A percentile compares a stretch with the other conserved stretches of the same genome.
These are phyloP conservation scores for Nymphicus hollandicus DNA, from an alignment of 2,113 vertebrate species.

Conservation along the genomic window DNA sequence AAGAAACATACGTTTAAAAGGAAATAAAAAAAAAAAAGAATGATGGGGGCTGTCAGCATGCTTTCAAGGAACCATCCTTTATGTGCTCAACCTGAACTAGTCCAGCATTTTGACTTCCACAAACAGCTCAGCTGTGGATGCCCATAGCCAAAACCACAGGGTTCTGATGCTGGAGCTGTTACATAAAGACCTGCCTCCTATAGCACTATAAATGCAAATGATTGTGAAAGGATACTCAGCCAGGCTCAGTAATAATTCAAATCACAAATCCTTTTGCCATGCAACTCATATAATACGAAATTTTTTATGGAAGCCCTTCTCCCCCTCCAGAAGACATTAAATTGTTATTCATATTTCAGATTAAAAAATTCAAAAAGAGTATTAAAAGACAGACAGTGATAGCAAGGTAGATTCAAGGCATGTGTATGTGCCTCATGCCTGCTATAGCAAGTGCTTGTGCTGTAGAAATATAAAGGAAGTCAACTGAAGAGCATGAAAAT, in stretches of 20 bases:
- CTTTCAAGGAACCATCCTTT: background rate
- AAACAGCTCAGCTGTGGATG: background rate
- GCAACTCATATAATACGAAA: conserved; percentile 50
- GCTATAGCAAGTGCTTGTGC: background rate
- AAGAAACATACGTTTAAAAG: background rate
- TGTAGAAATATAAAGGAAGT: conserved; percentile 25
- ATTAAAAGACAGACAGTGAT: conserved; percentile 48
- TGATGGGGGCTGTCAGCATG: background rate
- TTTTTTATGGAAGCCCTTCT: conserved; percentile 51
- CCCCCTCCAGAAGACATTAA: conserved; percentile 58
- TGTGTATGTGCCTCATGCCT: background rate
- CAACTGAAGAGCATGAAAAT: conserved; percentile 42
- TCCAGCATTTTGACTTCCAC: background rate
- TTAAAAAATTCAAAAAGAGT: conserved; percentile 60
- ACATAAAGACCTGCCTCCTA: conserved; percentile 38
- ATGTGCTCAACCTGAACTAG: background rate
- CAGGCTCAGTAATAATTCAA: conserved; percentile 70
- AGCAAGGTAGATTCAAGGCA: conserved; percentile 44
- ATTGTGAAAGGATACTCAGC: conserved; percentile 28
- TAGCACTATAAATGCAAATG: conserved; percentile 56
- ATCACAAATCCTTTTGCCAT: conserved; percentile 69
- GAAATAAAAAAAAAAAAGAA: background rate
- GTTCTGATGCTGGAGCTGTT: background rate
- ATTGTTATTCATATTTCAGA: conserved; percentile 71
- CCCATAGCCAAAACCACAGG: background rate